Evolutionary conservation across 2,113 vertebrate species (phyloP), one percentile per base, ranked within the genome.

Genomic region (Perognathus longimembris): DNA sequence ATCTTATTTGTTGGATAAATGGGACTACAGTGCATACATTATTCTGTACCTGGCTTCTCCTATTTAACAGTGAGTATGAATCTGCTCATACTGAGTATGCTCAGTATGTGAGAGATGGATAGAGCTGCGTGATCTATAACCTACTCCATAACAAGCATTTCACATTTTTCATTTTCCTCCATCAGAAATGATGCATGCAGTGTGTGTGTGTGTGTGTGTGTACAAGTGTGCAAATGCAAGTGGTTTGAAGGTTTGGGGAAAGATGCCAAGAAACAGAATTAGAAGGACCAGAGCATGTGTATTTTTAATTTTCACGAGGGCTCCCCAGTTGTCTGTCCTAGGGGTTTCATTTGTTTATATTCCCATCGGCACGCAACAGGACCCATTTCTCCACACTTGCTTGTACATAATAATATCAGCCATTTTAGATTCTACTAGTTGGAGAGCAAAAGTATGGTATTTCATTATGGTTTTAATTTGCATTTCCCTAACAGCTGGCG

Each of bases 401-500:
- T 76, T 81, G 12, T 40, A 42, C 24, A 18, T 93, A 34, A 74
- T 86, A 61, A 8, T 80, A 79, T 88, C 67, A 63, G n/a, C 61
- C 74, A 57, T 67, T 91, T 81, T 45, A 24, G 34, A 32, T 71
- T 95, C 78, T 83, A 88, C 92, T 75, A 83, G 50, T 85, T 84
- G 79, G 75, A 92, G 45, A 96, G 50, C 17, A 90, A 79, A 92
- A 87, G 32, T 45, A 12, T 50, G 42, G 42, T 45, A 30, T 66
- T 85, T 75, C 66, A 26, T 85, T 88, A 67, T 84, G 59, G 34
- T 76, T 57, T 89, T 90, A 79, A 92, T 95, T 96, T 92, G 61
- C 92, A 90, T 88, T 86, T 96, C 83, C 32, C 79, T 88, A 69
- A 80, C 85, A 96, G 92, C 92, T 84, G 61, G 83, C 69, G n/a